Base-by-base conservation (phyloP, 2,797 vertebrate genomes). In the Galaxias olidus region DNA sequence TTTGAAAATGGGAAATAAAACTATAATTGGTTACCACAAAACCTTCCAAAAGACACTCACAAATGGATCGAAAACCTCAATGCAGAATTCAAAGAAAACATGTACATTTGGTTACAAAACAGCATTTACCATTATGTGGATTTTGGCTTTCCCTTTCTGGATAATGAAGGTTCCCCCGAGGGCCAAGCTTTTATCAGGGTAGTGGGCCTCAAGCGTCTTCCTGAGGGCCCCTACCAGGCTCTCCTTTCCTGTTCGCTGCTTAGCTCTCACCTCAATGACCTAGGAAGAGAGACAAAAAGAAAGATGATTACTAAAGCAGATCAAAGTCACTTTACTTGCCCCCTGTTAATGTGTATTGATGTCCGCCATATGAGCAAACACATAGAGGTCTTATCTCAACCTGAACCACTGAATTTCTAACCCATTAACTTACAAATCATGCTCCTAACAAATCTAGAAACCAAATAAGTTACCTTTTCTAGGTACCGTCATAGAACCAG, bases 111-210 rank as follows among this genome's bases (percentile, higher is more conserved):
- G 30, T 30, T 30, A 30, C 30, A 30, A 30, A 30, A 30, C 6
- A 30, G 44, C 7, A 49, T 84, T 74, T 92, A 98, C 97, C 97
- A 98, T 99, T 58, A 99, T 79, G 53, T 98, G 96, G 80, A 96
- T 93, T 89, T 96, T 98, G 58, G 93, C 95, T 86, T 95, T 97
- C 61, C 98, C 98, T 65, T 95, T 96, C 85, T 97, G 93, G 82
- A 99, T 91, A 71, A 98, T 1, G 68, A 98, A 99, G 0, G 95
- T 96, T 20, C 98, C 96, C 30, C 97, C 97, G 79, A 99, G 90
- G 2, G 95, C 97, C 71, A 99, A 80, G 17, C 93, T 92, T 73
- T 95, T 94, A 70, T 96, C 91, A 50, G 92, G 91, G 76, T 98
- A 98, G 55, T 87, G 90, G 44, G 84, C 88, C 80, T 93, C 93